These are phyloP conservation scores for Lochmaea capreae DNA, from an alignment of 2,888 invertebrate genomes.

Conservation along the genomic window DNA sequence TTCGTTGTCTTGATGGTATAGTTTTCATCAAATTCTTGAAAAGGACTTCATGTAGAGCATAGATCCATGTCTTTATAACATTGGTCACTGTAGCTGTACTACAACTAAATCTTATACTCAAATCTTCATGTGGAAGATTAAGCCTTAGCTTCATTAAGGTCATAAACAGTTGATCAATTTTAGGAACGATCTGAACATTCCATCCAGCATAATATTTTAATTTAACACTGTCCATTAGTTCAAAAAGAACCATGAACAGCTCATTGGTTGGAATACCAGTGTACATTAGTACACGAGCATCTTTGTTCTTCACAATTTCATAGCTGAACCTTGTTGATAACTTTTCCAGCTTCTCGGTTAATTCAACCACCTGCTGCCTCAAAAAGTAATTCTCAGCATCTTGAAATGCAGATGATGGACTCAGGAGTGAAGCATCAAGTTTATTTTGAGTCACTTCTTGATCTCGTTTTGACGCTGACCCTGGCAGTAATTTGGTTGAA, in stretches of 20 bases:
- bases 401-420: slow-evolving; percentile 10
- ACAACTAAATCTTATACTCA: slow-evolving; percentile 43
- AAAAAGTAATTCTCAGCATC: slow-evolving; percentile 48
- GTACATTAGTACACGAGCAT: no score
- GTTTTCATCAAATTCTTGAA: slow-evolving; percentile 45
- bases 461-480: not conserved
- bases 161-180: slow-evolving; percentile 43
- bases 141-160: slow-evolving; percentile 38
- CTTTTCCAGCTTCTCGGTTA: slow-evolving; percentile 34
- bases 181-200: no score
- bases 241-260: no score
- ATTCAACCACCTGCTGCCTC: slow-evolving; percentile 35
- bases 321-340: no score
- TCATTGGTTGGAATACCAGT: no score
- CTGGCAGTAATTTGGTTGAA: not conserved
- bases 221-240: no score
- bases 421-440: not conserved
- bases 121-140: slow-evolving; percentile 45
- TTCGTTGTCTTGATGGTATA: slow-evolving; percentile 42
- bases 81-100: slow-evolving; percentile 39
- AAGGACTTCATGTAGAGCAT: slow-evolving; percentile 46
- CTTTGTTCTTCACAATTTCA: no score
- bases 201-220: no score
- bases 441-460: not conserved
- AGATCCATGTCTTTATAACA: slow-evolving; percentile 46